phyloP scores from a whole-genome alignment of 2,113 vertebrate species.

The Stictonetta naevosa region DNA sequence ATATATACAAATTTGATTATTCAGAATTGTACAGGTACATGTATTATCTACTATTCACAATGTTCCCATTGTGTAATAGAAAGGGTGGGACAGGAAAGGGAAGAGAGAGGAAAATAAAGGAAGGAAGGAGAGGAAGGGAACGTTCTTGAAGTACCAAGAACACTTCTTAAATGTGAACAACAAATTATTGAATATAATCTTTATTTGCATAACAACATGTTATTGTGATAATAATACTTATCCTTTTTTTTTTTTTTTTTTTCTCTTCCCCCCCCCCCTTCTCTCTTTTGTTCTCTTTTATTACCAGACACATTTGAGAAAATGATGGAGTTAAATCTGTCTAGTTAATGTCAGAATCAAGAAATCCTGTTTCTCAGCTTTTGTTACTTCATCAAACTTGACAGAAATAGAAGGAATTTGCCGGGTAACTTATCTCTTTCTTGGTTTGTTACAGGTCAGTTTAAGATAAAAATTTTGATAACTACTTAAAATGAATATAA shows the following conservation, averaged over 20 bases:
- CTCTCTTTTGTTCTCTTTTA: background rate
- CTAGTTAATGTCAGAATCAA: background rate
- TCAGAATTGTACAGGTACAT: background rate
- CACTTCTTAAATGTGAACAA: no score
- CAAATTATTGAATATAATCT: no score
- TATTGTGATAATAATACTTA: background rate
- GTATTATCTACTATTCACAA: background rate
- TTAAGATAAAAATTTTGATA: background rate
- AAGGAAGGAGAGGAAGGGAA: fast-evolving
- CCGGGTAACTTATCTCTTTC: background rate
- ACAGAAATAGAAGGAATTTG: background rate
- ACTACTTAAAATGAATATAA: background rate
- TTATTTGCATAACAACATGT: fast-evolving
- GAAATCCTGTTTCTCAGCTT: background rate
- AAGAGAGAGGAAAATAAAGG: background rate
- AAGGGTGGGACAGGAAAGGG: background rate
- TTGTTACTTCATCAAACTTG: background rate
- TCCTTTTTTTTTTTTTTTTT: background rate
- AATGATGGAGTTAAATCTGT: background rate
- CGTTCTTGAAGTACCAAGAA: background rate
- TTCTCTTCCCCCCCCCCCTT: no score
- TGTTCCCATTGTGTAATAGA: background rate
- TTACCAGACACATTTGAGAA: background rate
- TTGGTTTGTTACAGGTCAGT: background rate
- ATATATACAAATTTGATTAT: background rate